Base-by-base conservation (phyloP, 2,113 vertebrate species). In the Chloropsis cyanopogon region DNA sequence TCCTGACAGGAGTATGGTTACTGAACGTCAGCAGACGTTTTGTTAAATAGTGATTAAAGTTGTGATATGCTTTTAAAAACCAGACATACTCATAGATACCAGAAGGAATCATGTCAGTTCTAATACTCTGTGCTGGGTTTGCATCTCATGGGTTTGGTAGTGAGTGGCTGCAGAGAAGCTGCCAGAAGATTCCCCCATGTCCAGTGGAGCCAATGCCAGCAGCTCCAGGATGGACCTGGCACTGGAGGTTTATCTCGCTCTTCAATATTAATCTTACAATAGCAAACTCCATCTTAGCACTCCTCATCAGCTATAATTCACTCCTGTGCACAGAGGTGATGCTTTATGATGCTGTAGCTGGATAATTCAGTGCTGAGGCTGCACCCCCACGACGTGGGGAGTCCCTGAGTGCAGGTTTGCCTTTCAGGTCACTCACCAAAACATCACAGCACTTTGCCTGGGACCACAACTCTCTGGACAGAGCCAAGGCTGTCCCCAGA, bases 351-450 rank as follows among this genome's bases (percentile, higher is more conserved):
- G 15, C 33, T 29, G 49, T 46, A 33, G 16, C 1, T 1, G 35
- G 47, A 4, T 25, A 37, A 63, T 42, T 50, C 12, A 1, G 42
- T n/a, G 20, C 31, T 0, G 1, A 46, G 28, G 57, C 41, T 53
- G 54, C 65, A 17, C 5, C 19, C 64, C 63, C 0, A 1, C 0
- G 1, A 16, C 0, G 0, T 2, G 12, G 46, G 21, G 29, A 59
- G 46, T 12, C 52, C 29, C n/a, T 1, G 2, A 4, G 14, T 1
- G 14, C 0, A 0, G 59, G 20, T 20, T 18, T 13, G 22, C 28
- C n/a, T 44, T 23, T 33, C 3, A 6, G 78, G 42, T 49, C 91
- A 47, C 64, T 19, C 4, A 2, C 23, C 16, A 20, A 8, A 10
- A 28, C 2, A 1, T 23, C 9, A 6, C 47, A 33, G 42, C 0